Evolutionary conservation across 1,140 invertebrate genomes (phyloP).

Genomic region (Zaprionus camerounensis): DNA sequence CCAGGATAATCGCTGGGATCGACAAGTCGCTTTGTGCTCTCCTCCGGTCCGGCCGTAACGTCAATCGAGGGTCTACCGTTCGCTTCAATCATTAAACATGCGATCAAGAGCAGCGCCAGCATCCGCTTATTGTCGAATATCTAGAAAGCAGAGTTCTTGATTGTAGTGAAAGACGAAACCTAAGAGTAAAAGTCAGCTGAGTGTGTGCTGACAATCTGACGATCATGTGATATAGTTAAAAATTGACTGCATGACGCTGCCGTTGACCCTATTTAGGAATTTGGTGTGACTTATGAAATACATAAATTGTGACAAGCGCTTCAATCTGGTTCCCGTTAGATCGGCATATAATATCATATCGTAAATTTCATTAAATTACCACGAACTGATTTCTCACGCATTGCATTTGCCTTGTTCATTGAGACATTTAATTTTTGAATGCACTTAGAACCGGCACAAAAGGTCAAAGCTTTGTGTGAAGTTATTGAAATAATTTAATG

Average conservation of each 20-base stretch:
- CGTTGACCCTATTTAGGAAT: conserved; percentile 42
- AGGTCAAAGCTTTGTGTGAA: background rate
- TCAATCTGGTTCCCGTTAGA: conserved; percentile 41
- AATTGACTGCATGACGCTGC: conserved; percentile 27
- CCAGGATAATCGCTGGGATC: conserved; percentile 71
- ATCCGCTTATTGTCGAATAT: conserved; percentile 45
- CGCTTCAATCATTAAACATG: background rate
- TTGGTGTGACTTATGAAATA: conserved; percentile 22
- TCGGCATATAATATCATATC: conserved; percentile 23
- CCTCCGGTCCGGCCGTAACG: background rate
- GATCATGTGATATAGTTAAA: conserved; percentile 36
- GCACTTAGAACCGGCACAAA: background rate
- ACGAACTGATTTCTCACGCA: conserved; percentile 12
- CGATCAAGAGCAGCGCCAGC: conserved; percentile 17
- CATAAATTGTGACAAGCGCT: conserved; percentile 26
- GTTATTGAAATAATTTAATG: background rate
- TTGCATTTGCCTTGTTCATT: background rate
- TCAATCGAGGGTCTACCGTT: conserved; percentile 46
- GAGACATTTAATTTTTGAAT: background rate
- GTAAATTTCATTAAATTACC: conserved; percentile 26
- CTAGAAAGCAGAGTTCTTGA: conserved; percentile 22
- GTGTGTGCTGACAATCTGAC: background rate
- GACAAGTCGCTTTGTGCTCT: conserved; percentile 17
- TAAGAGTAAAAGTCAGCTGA: conserved; percentile 24
- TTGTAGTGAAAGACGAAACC: background rate